Conservation (phyloP, 2,113 vertebrate species). For the Gnathonemus echidnorhynchus region DNA sequence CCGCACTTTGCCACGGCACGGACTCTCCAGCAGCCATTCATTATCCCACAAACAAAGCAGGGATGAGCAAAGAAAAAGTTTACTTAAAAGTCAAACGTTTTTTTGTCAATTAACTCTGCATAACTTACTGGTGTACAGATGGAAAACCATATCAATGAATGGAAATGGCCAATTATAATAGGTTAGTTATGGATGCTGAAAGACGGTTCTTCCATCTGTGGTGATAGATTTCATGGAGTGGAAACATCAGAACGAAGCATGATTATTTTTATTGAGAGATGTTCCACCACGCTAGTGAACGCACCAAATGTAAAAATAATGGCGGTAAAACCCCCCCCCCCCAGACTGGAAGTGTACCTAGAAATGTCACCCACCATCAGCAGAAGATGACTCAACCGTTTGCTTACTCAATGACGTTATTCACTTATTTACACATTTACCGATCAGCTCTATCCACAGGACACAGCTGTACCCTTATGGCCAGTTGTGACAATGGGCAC, state of each 20-base stretch:
- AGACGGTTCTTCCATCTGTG: not conserved
- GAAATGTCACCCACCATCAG: not conserved
- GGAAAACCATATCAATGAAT: not conserved
- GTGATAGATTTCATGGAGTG: not conserved
- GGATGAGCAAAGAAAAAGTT: constrained; percentile 21
- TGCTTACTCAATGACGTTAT: not conserved
- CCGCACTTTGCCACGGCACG: constrained; percentile 53
- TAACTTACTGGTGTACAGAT: not conserved
- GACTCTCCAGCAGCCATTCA: constrained; percentile 41
- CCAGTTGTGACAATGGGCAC: not conserved
- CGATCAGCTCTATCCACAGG: not conserved
- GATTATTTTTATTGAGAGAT: not conserved
- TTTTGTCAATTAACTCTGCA: not conserved
- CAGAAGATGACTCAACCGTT: not conserved
- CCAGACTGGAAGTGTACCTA: not conserved
- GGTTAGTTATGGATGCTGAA: not conserved
- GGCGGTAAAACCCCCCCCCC: not conserved
- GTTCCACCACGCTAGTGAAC: not conserved
- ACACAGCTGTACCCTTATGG: not conserved
- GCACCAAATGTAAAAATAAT: not conserved
- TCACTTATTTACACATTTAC: not conserved
- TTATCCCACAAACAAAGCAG: constrained; percentile 34
- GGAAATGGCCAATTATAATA: not conserved
- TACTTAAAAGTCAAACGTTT: not conserved
- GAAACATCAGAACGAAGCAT: not conserved